Base-by-base conservation (phyloP, 2,888 invertebrate species). In the Heliconius hortense region DNA sequence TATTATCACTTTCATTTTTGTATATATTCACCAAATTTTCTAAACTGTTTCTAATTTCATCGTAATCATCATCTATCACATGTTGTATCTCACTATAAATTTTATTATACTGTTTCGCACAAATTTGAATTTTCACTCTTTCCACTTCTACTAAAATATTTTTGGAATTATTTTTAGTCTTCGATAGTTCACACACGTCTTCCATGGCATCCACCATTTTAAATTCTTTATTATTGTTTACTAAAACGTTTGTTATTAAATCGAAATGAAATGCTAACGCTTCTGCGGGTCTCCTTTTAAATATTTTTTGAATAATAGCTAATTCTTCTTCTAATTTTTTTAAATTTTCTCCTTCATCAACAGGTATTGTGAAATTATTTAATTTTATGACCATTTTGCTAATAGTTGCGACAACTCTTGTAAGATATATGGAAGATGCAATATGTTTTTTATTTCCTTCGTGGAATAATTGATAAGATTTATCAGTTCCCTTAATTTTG, bases 231-330 rank as follows among this genome's bases (percentile, higher is more conserved):
- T 86, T 78, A 71, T 87, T 84, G 63, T 72, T 84, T 86, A 88
- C 87, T 66, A 93, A 24, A 0, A 88, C 72, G 77, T 91, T 86
- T 63, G 92, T 93, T 76, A 94, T 77, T 2, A 90, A 64, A 82
- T 94, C 93, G 76, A 90, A 94, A 84, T 90, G 88, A 76, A 92
- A 81, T 1, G 87, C 86, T 28, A 91, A 79, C 5, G 85, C 83
- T 63, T 93, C 93, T 0, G 84, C 78, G 5, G 92, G 84, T 81
- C 88, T 85, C 72, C 90, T 85, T 81, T 85, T 91, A 69, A 89
- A 93, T 35, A 89, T 81, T 80, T 85, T 90, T 77, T 87, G 86
- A 26, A 93, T 79, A 0, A 81, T 68, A 3, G 73, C 72, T 21
- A 90, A 77, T 74, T 92, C 90, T 43, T 80, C 77, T 74, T 83